A percentile compares a stretch with the other conserved stretches of the same genome.
Evolutionary conservation across 2,888 invertebrate species (phyloP).

Genomic region (Amphipoea oculea): DNA sequence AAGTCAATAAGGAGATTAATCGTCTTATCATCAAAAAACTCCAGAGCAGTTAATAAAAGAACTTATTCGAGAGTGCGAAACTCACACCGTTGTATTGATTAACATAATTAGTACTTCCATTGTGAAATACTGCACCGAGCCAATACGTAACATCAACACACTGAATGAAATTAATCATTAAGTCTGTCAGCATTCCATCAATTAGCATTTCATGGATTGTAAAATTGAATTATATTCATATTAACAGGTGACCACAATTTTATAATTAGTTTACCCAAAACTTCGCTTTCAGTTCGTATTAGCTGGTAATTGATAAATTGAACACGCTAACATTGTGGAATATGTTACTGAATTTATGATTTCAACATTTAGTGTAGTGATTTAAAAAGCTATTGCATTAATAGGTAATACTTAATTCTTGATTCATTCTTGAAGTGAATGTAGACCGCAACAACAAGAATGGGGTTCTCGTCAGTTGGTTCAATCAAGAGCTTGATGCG

Average conservation of each 20-base stretch:
- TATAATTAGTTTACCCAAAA: conserved; percentile 63
- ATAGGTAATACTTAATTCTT: neutral
- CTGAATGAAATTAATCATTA: conserved; percentile 78
- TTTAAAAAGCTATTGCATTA: conserved; percentile 3
- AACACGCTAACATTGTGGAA: conserved; percentile 40
- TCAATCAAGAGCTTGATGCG: neutral
- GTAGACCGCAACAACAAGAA: neutral
- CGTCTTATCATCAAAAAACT: neutral
- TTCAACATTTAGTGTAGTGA: conserved; percentile 15
- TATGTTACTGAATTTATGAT: conserved; percentile 48
- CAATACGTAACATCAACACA: conserved; percentile 74
- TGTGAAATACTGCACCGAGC: conserved; percentile 66
- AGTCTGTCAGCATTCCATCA: conserved; percentile 77
- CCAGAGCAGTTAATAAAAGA: conserved; percentile 9
- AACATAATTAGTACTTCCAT: conserved; percentile 52
- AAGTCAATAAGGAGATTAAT: neutral
- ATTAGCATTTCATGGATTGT: conserved; percentile 74
- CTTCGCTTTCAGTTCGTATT: conserved; percentile 51
- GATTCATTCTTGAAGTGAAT: neutral
- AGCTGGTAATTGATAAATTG: conserved; percentile 52
- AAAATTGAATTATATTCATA: conserved; percentile 61
- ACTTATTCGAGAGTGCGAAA: conserved; percentile 6
- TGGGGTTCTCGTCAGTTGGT: too few species aligned
- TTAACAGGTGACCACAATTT: conserved; percentile 60
- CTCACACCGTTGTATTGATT: conserved; percentile 45